Evolutionary conservation across 1,140 invertebrate genomes (phyloP).

Genomic region (Cydia splendana): DNA sequence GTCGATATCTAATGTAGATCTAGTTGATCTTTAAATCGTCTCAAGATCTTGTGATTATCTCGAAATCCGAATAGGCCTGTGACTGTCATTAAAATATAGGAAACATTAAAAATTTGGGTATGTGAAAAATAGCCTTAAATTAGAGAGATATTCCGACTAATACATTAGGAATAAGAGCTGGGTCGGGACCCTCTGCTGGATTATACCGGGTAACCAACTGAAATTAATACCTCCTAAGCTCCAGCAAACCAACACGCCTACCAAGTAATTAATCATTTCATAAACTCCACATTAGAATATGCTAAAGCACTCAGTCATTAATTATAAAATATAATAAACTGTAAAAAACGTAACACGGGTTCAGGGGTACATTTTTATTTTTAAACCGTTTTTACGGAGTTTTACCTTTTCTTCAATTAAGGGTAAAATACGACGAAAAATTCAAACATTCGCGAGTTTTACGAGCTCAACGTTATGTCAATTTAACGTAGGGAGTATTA

Average conservation of each 20-base stretch:
- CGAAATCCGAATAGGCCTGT: too few species aligned
- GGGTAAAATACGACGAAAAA: conserved; percentile 10
- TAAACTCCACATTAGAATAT: conserved; percentile 28
- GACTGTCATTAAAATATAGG: too few species aligned
- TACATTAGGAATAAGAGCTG: not conserved
- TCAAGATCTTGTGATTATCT: too few species aligned
- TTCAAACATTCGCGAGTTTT: conserved; percentile 19
- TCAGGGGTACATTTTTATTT: conserved; percentile 22
- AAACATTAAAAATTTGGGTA: too few species aligned
- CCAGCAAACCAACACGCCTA: conserved; percentile 8
- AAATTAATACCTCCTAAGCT: conserved; percentile 21
- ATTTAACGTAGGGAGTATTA: not conserved
- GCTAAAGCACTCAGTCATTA: conserved; percentile 14
- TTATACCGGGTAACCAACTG: conserved; percentile 27
- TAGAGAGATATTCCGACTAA: not conserved
- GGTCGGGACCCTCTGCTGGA: not conserved
- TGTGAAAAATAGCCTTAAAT: not conserved
- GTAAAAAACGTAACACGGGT: conserved; percentile 4
- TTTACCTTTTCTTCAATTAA: conserved; percentile 11
- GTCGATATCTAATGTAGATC: too few species aligned
- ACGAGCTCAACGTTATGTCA: conserved; percentile 12
- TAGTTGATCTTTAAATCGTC: too few species aligned
- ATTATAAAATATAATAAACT: conserved; percentile 32
- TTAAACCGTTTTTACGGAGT: not conserved
- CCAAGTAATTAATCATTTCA: conserved; percentile 22